phyloP scores from a whole-genome alignment of 2,888 invertebrate genomes.

The Drosophila nigritarsus region DNA sequence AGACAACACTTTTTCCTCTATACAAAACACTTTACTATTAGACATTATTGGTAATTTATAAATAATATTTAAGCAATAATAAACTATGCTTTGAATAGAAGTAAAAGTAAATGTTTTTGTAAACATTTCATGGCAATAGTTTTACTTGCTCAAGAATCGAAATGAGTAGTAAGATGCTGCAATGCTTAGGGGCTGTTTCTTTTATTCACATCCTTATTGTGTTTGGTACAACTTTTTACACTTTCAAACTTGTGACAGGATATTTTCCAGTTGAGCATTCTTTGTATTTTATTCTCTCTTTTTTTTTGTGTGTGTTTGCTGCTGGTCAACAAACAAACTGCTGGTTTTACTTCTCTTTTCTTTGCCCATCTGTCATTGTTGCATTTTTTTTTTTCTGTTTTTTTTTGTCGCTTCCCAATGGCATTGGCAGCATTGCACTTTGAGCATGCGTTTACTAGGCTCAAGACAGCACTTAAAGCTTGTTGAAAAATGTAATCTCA shows the following conservation, averaged over 20 bases:
- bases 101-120: accelerated
- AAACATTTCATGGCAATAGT: neutral
- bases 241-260: neutral
- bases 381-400: neutral
- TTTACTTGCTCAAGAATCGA: neutral
- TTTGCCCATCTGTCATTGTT: conserved; percentile 3
- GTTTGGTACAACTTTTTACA: neutral
- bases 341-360: conserved; percentile 30
- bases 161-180: neutral
- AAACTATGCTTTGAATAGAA: neutral
- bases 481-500: conserved; percentile 54
- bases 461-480: conserved; percentile 45
- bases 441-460: conserved; percentile 27
- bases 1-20: neutral
- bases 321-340: conserved; percentile 48
- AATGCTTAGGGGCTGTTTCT: neutral
- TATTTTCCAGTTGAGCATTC: neutral
- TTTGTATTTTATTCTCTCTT: neutral
- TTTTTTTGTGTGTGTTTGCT: conserved; percentile 24
- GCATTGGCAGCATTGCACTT: conserved; percentile 31
- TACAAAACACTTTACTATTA: neutral
- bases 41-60: neutral
- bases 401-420: conserved; percentile 12
- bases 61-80: neutral
- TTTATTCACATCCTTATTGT: neutral